Base-by-base conservation (phyloP, 2,797 vertebrate genomes). In the Enoplosus armatus region DNA sequence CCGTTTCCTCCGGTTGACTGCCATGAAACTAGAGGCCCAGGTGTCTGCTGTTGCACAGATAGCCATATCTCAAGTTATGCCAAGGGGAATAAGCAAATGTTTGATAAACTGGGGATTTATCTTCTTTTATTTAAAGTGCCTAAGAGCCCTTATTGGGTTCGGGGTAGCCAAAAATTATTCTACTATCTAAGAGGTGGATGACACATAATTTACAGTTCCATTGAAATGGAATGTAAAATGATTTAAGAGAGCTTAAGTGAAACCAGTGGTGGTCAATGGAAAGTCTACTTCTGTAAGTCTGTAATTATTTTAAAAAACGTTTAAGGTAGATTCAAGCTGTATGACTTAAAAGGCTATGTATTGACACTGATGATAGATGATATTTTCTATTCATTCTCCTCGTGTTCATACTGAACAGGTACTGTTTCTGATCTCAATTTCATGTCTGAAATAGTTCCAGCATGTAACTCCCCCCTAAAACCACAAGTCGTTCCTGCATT, bases 71-170 rank as follows among this genome's bases (percentile, higher is more conserved):
- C 15, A n/a, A 16, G 29, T 41, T 24, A 24, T 39, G 50, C 33
- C 60, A 15, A 10, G n/a, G n/a, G 8, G 45, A 54, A 27, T 18
- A 69, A 39, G 27, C 20, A 61, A 29, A 68, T 56, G 27, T 33
- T 60, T 48, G 54, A 73, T 33, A 27, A 39, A 31, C 6, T 63
- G 33, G 4, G 64, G 31, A 69, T 55, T 50, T 6, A 18, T 61
- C 43, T 12, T 51, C 12, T 50, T 64, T 72, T 35, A 59, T 80
- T 62, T 43, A 20, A 85, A 87, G 80, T 88, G 84, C 76, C 75
- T 85, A 26, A 54, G 58, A 65, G 27, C 50, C n/a, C 45, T 59
- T 33, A 29, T 67, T 62, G 62, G 35, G 43, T 59, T 73, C 5
- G 6, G 24, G 24, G 63, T 41, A 29, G 41, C 61, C 67, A 84